Base-by-base conservation (phyloP, 2,888 invertebrate species). In the Acleris laterana region DNA sequence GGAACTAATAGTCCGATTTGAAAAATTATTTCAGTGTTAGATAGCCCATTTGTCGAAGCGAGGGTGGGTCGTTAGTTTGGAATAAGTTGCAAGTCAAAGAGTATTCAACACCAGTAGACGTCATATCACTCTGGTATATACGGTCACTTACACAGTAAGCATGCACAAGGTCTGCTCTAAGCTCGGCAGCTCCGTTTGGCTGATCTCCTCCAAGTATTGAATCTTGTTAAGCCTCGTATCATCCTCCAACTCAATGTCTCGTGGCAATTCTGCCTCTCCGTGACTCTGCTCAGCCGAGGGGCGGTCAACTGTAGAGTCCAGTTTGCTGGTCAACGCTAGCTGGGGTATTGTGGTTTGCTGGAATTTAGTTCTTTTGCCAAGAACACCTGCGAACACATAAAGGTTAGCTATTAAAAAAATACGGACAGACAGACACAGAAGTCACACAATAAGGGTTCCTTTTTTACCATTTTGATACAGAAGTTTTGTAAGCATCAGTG, bases 291-390 rank as follows among this genome's bases (percentile, higher is more conserved):
- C 88, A 3, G 90, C 88, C 9, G 94, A 88, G 1, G 85, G 82
- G 19, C 93, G 85, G 17, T 85, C 85, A 22, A 93, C 78, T 64
- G 83, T 85, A 2, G 84, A 76, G 48, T 89, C 89, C 7, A 94
- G 70, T 59, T 91, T 88, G 57, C 97, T 94, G 74, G 95, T 94
- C 0, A 98, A 84, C 48, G 96, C 95, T 17, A 99, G 92, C 81
- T 99, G 99, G 0, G 99, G 95, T 55, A 98, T 86, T 42, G 96
- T 94, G 51, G 95, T 95, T 74, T 95, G 94, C 84, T 99, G 99
- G 82, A 95, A 98, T 77, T 96, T 96, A 9, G 99, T 99, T 70
- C 99, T 94, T 82, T 97, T 96, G 0, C 99, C 99, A 72, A 99
- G 88, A 44, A 96, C 95, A 73, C 98, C 97, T 91, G 68, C 3